Evolutionary conservation across 1,140 invertebrate genomes (phyloP), one percentile per base, ranked within the genome.

Genomic region (Pissodes strobi): DNA sequence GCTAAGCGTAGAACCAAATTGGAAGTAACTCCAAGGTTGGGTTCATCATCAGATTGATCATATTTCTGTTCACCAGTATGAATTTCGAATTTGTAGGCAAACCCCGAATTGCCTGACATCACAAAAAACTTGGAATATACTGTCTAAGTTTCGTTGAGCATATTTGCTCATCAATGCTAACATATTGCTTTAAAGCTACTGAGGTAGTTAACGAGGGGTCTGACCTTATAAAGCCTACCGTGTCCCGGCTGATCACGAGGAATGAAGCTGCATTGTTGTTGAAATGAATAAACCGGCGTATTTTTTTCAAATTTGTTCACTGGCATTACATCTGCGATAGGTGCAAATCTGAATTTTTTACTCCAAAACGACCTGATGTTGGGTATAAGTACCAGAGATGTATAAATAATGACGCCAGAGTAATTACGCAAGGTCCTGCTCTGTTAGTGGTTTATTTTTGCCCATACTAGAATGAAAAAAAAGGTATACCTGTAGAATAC

Each of bases 291-390:
- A 51, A 63, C 13, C 55, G 48, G 17, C 73, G n/a, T 62, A 10
- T 76, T 73, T 66, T 72, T 72, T 69, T 78, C 73, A 62, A 76
- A 79, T 60, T 67, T 67, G 25, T 79, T 79, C 21, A 72, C 45
- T 15, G 68, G 39, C 73, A 75, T 78, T n/a, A 66, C 67, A 68
- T 73, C 68, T 64, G 61, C 69, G 61, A 78, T 72, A 23, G 46
- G 69, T 48, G 71, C 51, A 71, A 71, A 76, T 69, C 72, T 69
- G 60, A 55, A 21, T 9, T 39, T 22, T 55, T 38, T 39, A 38
- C 34, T 55, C 52, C 34, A 55, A 15, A 38, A 39, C 5, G 52
- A 55, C n/a, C n/a, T n/a, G n/a, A n/a, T n/a, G n/a, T n/a, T n/a
- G n/a, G n/a, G n/a, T n/a, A n/a, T n/a, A n/a, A n/a, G n/a, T n/a